Evolutionary conservation across 2,888 invertebrate genomes (phyloP).

Genomic region (Thereva unica): DNA sequence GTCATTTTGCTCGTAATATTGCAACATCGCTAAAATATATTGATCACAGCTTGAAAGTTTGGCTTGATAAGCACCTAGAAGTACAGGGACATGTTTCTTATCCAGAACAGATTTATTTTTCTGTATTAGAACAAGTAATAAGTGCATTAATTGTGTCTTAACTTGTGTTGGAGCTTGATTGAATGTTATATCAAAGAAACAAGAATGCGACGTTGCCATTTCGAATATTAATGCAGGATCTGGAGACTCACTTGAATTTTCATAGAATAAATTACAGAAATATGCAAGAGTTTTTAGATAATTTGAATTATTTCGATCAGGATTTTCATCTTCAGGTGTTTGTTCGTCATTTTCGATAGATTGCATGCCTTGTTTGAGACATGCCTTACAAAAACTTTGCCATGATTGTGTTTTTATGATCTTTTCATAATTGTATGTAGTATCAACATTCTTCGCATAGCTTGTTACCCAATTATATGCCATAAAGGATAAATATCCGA

Average conservation of each 20-base stretch:
- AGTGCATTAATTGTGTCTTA: slow-evolving; percentile 67
- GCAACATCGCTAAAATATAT: slow-evolving; percentile 68
- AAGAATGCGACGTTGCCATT: slow-evolving; percentile 77
- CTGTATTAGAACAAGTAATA: slow-evolving; percentile 66
- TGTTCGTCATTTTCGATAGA: slow-evolving; percentile 51
- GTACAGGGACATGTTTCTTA: slow-evolving; percentile 72
- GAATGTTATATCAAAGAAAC: slow-evolving; percentile 72
- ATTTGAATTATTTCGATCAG: slow-evolving; percentile 56
- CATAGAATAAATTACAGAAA: slow-evolving; percentile 64
- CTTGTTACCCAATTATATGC: slow-evolving; percentile 51
- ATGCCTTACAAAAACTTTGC: slow-evolving; percentile 66
- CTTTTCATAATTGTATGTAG: slow-evolving; percentile 45
- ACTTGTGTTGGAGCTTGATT: slow-evolving; percentile 59
- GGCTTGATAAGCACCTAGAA: slow-evolving; percentile 78
- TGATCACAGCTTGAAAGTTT: slow-evolving; percentile 72
- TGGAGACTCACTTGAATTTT: slow-evolving; percentile 60
- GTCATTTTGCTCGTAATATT: slow-evolving; percentile 70
- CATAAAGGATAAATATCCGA: slow-evolving; percentile 56
- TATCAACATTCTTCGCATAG: slow-evolving; percentile 42
- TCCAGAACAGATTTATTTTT: slow-evolving; percentile 68
- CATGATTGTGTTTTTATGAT: slow-evolving; percentile 60
- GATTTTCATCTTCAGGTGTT: slow-evolving; percentile 52
- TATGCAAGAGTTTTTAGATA: slow-evolving; percentile 63
- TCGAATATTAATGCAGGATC: slow-evolving; percentile 65
- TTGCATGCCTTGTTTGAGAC: slow-evolving; percentile 70